phyloP scores from a whole-genome alignment of 2,113 vertebrate genomes.

The Thymallus thymallus region DNA sequence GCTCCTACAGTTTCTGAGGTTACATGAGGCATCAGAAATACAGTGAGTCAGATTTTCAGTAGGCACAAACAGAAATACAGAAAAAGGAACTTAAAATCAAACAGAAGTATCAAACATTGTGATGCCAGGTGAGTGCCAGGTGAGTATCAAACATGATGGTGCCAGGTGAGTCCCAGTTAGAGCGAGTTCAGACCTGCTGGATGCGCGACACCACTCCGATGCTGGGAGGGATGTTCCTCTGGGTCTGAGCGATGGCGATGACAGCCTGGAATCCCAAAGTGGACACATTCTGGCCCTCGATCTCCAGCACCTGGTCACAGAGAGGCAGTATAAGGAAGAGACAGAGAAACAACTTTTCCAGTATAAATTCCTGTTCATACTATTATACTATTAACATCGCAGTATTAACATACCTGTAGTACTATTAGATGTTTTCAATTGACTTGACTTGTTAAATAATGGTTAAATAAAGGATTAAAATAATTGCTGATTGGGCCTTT shows the following conservation, averaged over 20 bases:
- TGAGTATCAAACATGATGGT: neutral
- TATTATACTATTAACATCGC: no score
- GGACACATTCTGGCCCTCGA: constrained; percentile 88
- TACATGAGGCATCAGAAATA: no score
- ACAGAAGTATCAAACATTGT: neutral
- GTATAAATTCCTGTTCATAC: no score
- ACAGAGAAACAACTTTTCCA: no score
- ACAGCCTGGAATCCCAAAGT: constrained; percentile 76
- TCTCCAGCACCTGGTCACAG: constrained; percentile 91
- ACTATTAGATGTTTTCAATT: no score
- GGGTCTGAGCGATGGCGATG: constrained; percentile 78
- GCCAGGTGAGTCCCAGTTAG: neutral
- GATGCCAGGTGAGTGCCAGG: neutral
- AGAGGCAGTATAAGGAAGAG: no score
- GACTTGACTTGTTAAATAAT: no score
- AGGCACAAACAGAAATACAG: neutral
- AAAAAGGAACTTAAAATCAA: neutral
- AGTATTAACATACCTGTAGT: no score
- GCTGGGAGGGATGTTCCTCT: constrained; percentile 89
- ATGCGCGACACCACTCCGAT: constrained; percentile 91
- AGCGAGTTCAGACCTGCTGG: constrained; percentile 65
- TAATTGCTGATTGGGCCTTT: no score
- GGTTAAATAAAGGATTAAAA: no score
- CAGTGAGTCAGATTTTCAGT: neutral
- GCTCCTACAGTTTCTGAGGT: no score